Percentiles rank a stretch among this genome's conserved stretches.
Conservation (phyloP, 2,797 vertebrate genomes). For the Antennarius maculatus region DNA sequence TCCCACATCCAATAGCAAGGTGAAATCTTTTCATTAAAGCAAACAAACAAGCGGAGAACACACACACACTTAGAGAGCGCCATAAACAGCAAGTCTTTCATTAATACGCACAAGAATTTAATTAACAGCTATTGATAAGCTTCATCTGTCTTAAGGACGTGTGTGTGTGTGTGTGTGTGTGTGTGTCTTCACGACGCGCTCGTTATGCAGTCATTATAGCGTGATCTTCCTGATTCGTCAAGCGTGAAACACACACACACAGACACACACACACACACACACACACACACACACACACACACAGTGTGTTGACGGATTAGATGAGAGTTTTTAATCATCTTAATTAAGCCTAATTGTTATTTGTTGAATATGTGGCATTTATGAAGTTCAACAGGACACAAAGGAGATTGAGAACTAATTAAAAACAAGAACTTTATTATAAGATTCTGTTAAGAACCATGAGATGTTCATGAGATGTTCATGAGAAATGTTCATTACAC, state of each 20-base stretch:
- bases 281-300: slow-evolving; percentile 40
- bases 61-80: slow-evolving; percentile 28
- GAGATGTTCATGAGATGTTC: too few species aligned
- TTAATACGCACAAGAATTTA: slow-evolving; percentile 75
- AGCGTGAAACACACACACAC: slow-evolving; percentile 54
- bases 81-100: slow-evolving; percentile 64
- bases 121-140: slow-evolving; percentile 80
- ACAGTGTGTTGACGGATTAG: slow-evolving; percentile 62
- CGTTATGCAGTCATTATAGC: slow-evolving; percentile 60
- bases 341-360: slow-evolving; percentile 79
- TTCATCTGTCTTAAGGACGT: slow-evolving; percentile 75
- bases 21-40: slow-evolving; percentile 74
- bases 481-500: too few species aligned
- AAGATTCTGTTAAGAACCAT: slow-evolving; percentile 48
- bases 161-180: slow-evolving; percentile 65
- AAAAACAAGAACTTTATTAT: slow-evolving; percentile 57
- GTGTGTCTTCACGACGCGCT: slow-evolving; percentile 66
- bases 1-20: slow-evolving; percentile 54
- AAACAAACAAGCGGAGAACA: slow-evolving; percentile 60
- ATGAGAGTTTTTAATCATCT: slow-evolving; percentile 74
- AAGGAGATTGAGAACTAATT: slow-evolving; percentile 64
- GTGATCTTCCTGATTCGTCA: slow-evolving; percentile 72
- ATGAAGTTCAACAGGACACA: slow-evolving; percentile 61
- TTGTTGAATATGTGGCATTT: slow-evolving; percentile 76
- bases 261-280: slow-evolving; percentile 37